phyloP scores from a whole-genome alignment of 2,113 vertebrate species.

The Hippocampus barbouri region DNA sequence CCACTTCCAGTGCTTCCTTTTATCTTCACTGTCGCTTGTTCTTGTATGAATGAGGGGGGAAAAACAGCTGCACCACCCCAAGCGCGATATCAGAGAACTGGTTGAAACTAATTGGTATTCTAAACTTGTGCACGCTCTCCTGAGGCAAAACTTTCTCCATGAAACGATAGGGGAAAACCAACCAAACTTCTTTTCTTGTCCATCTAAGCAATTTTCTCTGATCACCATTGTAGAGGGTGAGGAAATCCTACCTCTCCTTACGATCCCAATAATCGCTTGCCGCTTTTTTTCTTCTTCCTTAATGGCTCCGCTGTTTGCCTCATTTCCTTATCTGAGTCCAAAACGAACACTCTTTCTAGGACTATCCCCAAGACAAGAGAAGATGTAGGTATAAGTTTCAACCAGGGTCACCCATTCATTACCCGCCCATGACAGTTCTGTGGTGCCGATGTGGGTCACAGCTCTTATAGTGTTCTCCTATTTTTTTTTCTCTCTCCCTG shows the following conservation, averaged over 20 bases:
- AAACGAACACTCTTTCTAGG: constrained; percentile 57
- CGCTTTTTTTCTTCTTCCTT: background rate
- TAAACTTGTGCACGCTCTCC: constrained; percentile 56
- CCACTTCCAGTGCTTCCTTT: constrained; percentile 27
- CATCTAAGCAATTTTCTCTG: constrained; percentile 56
- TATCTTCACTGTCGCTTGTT: constrained; percentile 35
- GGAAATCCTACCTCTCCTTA: constrained; percentile 22
- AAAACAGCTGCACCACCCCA: constrained; percentile 26
- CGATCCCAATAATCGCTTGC: background rate
- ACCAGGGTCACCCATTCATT: constrained; percentile 66
- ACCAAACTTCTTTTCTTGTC: constrained; percentile 60
- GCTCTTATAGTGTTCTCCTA: constrained; percentile 32
- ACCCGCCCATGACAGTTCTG: constrained; percentile 62
- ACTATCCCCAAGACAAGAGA: constrained; percentile 59
- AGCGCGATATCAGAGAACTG: constrained; percentile 47
- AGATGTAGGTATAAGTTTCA: constrained; percentile 38
- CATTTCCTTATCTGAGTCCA: constrained; percentile 8
- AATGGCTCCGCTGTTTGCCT: background rate
- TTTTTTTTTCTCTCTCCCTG: constrained; percentile 30
- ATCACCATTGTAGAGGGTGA: constrained; percentile 14
- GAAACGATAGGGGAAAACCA: constrained; percentile 54
- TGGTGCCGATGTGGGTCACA: constrained; percentile 63
- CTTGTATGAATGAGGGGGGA: constrained; percentile 1
- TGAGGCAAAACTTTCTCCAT: constrained; percentile 52
- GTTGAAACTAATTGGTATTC: constrained; percentile 70